These are phyloP conservation scores for Mythimna lalbum DNA, from an alignment of 2,888 invertebrate species.

Conservation along the genomic window DNA sequence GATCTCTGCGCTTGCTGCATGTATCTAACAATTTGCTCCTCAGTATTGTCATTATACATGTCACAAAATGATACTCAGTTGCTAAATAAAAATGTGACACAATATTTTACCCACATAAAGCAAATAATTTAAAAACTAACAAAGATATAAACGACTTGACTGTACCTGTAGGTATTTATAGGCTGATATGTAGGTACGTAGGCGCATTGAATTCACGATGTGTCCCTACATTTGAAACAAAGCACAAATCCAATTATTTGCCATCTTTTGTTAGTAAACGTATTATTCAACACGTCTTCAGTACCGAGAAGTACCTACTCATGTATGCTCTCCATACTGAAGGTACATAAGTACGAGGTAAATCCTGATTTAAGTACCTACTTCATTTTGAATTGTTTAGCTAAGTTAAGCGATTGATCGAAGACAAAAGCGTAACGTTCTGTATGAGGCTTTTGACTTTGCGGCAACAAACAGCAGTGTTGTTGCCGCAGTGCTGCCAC, in stretches of 20 bases:
- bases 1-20: no score
- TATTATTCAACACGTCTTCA: conserved; percentile 3
- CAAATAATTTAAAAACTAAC: neutral
- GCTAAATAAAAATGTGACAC: no score
- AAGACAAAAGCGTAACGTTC: no score
- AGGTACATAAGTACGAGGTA: no score
- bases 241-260: conserved; percentile 1
- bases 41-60: no score
- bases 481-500: no score
- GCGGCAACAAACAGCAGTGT: no score
- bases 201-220: neutral
- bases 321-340: neutral
- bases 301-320: neutral
- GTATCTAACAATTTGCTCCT: no score
- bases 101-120: no score
- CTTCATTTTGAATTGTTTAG: neutral
- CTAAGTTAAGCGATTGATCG: neutral
- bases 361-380: neutral
- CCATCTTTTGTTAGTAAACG: neutral
- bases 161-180: neutral
- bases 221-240: neutral
- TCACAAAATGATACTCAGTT: no score
- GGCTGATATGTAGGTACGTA: neutral
- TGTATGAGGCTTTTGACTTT: no score
- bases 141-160: neutral